phyloP scores from a whole-genome alignment of 2,113 vertebrate genomes.

The Accipiter cooperii region DNA sequence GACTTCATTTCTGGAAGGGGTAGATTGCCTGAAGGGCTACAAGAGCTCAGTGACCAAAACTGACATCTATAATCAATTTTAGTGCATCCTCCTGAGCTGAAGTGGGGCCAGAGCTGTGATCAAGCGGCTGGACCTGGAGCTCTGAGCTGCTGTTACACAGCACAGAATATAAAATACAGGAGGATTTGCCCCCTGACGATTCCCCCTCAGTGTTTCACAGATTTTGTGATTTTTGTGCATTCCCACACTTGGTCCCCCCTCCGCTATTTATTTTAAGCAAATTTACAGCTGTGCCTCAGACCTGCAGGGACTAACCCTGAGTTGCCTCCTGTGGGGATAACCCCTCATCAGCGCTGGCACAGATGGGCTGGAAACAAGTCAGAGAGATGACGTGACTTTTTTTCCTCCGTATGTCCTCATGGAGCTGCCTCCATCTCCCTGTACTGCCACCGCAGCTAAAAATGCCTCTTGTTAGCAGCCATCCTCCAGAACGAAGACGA shows the following conservation, averaged over 20 bases:
- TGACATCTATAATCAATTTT: background rate
- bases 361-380: background rate
- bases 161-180: background rate
- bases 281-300: background rate
- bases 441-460: background rate
- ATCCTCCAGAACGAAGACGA: background rate
- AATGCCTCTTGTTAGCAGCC: background rate
- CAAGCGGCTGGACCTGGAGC: background rate
- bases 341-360: background rate
- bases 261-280: background rate
- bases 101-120: background rate
- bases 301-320: background rate
- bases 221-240: background rate
- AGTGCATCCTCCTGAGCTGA: background rate
- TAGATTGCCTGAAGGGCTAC: slow-evolving; percentile 21
- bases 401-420: background rate
- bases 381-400: background rate
- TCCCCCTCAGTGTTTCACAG: background rate
- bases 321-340: background rate
- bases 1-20: background rate
- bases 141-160: background rate
- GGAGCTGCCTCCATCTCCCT: background rate
- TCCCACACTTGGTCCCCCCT: background rate
- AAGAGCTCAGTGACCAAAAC: background rate
- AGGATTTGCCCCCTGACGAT: background rate